Percentiles rank a stretch among this genome's conserved stretches.
Conservation (phyloP, 2,888 invertebrate species). For the Hemaris fuciformis region DNA sequence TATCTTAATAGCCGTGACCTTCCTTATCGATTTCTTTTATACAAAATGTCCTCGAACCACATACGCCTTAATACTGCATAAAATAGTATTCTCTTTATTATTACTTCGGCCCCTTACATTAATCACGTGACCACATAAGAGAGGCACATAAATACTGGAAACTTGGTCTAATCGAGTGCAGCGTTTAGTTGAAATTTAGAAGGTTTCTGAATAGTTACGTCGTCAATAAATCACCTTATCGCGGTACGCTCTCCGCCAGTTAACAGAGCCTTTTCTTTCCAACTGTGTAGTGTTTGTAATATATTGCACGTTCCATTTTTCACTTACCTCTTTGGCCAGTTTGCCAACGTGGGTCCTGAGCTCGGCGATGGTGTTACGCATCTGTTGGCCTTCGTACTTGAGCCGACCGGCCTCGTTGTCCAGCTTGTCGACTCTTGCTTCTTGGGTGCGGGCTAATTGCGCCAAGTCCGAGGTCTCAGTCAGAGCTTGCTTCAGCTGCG, state of each 20-base stretch:
- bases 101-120: background rate
- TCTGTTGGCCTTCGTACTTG: slow-evolving; percentile 60
- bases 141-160: background rate
- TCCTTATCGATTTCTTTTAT: background rate
- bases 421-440: slow-evolving; percentile 60
- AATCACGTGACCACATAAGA: background rate
- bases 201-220: background rate
- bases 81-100: background rate
- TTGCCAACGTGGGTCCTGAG: slow-evolving; percentile 67
- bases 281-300: slow-evolving; percentile 1
- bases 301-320: background rate
- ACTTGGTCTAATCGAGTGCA: background rate
- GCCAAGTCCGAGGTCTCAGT: slow-evolving; percentile 54
- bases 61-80: background rate
- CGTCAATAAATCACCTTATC: slow-evolving; percentile 16
- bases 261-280: slow-evolving; percentile 1
- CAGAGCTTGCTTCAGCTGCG: slow-evolving; percentile 66
- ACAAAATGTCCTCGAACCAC: background rate
- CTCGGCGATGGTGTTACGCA: slow-evolving; percentile 49
- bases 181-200: background rate
- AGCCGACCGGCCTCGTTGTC: slow-evolving; percentile 57
- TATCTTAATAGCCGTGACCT: background rate
- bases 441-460: slow-evolving; percentile 56
- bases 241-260: background rate
- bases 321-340: slow-evolving; percentile 76